Percentiles rank a stretch among this genome's conserved stretches.
Evolutionary conservation across 2,888 invertebrate species (phyloP).

Genomic region (Empis stercorea): DNA sequence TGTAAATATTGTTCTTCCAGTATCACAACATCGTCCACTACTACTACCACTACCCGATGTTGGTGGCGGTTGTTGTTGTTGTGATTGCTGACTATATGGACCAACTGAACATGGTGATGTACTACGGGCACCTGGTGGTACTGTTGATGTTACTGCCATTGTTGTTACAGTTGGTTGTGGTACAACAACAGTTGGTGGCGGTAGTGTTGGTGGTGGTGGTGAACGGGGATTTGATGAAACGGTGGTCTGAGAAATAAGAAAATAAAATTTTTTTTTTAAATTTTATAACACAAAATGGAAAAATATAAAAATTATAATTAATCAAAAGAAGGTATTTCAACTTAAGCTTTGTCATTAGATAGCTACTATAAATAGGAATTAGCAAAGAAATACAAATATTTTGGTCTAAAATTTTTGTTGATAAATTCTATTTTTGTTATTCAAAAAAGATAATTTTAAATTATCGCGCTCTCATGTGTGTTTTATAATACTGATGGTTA

Average conservation of each 20-base stretch:
- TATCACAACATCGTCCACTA: constrained; percentile 66
- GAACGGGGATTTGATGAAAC: constrained; percentile 60
- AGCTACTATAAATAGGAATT: no score
- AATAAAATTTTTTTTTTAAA: neutral
- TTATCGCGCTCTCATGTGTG: no score
- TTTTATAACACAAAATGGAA: neutral
- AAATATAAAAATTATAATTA: neutral
- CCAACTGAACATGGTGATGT: constrained; percentile 39
- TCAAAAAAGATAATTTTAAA: no score
- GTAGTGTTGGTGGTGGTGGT: constrained; percentile 44
- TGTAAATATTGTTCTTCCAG: constrained; percentile 80
- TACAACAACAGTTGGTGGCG: constrained; percentile 38
- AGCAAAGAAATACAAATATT: no score
- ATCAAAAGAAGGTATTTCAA: no score
- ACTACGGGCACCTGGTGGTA: constrained; percentile 41
- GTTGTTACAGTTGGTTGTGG: constrained; percentile 22
- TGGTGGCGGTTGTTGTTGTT: constrained; percentile 37
- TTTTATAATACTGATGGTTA: no score
- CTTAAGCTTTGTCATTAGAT: no score
- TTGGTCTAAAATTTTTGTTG: no score
- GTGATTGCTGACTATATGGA: constrained; percentile 36
- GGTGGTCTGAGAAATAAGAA: constrained; percentile 31
- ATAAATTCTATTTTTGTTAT: no score
- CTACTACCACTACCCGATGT: constrained; percentile 9
- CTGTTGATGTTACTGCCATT: constrained; percentile 41